Evolutionary conservation across 2,113 vertebrate genomes (phyloP).

Genomic region (Actenoides lindsayi): DNA sequence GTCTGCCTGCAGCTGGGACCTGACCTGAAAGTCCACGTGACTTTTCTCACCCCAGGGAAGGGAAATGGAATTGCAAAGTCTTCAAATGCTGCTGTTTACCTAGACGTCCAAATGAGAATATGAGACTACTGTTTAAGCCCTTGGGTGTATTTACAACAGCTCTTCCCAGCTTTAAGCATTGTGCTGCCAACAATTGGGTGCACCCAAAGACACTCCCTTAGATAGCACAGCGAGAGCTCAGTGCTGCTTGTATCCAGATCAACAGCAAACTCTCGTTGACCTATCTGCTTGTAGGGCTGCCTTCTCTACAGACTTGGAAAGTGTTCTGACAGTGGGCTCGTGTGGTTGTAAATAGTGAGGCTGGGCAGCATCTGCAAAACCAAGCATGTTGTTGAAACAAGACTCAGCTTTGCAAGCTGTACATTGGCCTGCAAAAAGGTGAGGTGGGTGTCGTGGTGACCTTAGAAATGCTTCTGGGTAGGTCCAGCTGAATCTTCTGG

Average conservation of each 20-base stretch:
- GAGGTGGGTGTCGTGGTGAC: not conserved
- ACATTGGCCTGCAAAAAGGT: not conserved
- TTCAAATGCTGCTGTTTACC: conserved; percentile 50
- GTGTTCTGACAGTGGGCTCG: not conserved
- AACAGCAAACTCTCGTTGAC: conserved; percentile 59
- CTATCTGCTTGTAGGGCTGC: conserved; percentile 7
- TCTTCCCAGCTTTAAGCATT: conserved; percentile 12
- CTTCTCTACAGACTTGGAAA: not conserved
- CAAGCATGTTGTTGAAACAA: not conserved
- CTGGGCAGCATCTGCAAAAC: not conserved
- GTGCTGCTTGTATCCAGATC: conserved; percentile 34
- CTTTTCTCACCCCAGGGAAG: conserved; percentile 19
- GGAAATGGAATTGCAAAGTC: conserved; percentile 39
- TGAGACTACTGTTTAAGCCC: conserved; percentile 44
- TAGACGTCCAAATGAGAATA: conserved; percentile 40
- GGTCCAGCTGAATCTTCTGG: not conserved
- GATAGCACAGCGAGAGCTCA: not conserved
- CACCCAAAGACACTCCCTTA: conserved; percentile 50
- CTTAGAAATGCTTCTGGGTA: not conserved
- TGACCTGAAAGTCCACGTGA: not conserved
- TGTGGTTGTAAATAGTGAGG: not conserved
- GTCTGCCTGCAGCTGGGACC: not conserved
- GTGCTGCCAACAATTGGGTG: conserved; percentile 41
- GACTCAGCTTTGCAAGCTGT: not conserved
- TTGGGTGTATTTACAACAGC: conserved; percentile 50